A percentile compares a stretch with the other conserved stretches of the same genome.
Evolutionary conservation across 2,113 vertebrate genomes (phyloP).

Genomic region (Tor tambroides): DNA sequence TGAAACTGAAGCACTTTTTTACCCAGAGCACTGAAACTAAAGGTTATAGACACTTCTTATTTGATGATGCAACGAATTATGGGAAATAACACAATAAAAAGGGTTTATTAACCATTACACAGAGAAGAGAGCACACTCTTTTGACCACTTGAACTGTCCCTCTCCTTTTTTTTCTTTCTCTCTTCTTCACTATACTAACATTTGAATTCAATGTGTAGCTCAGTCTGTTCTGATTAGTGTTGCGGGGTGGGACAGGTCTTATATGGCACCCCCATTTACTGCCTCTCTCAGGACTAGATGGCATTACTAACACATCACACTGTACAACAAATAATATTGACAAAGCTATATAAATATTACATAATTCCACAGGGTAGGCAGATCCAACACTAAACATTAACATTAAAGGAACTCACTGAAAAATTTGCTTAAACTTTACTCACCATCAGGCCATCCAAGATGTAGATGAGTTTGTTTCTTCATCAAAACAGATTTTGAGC

Average conservation of each 20-base stretch:
- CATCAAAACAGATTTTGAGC: no score
- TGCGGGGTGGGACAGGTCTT: not conserved
- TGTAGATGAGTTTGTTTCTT: not conserved
- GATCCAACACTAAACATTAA: not conserved
- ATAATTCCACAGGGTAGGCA: not conserved
- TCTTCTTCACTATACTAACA: not conserved
- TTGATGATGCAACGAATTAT: conserved; percentile 7
- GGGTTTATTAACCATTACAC: not conserved
- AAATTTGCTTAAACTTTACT: no score
- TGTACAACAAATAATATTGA: not conserved
- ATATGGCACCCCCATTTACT: not conserved
- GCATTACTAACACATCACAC: not conserved
- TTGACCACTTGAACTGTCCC: not conserved
- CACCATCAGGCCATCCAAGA: no score
- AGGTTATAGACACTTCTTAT: conserved; percentile 11
- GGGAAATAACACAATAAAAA: not conserved
- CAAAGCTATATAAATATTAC: not conserved
- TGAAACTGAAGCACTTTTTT: not conserved
- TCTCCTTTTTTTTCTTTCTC: not conserved
- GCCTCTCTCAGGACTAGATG: conserved; percentile 6
- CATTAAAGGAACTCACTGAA: not conserved
- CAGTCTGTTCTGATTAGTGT: not conserved
- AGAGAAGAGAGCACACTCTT: not conserved
- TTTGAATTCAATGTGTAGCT: not conserved
- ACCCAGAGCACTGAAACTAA: not conserved